Evolutionary conservation across 2,797 vertebrate genomes (phyloP).

Genomic region (Alcedo quadribrachys): DNA sequence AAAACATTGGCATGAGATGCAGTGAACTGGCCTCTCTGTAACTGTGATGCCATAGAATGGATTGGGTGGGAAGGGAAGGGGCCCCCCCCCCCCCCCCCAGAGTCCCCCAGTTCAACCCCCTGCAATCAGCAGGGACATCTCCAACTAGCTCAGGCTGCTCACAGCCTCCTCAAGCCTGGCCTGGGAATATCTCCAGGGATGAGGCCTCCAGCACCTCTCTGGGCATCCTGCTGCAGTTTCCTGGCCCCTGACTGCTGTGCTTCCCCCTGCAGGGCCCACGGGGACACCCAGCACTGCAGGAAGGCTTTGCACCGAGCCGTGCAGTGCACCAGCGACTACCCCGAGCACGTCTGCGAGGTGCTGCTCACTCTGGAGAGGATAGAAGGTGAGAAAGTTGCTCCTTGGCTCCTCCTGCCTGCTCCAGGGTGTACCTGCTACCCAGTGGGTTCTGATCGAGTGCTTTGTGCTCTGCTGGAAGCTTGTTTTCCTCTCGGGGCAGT

Average conservation of each 20-base stretch:
- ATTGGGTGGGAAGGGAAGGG: too few relatives aligned
- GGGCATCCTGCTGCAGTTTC: too few relatives aligned
- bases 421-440: accelerated
- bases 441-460: neutral
- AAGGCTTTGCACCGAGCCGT: constrained; percentile 95
- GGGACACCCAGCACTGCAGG: constrained; percentile 90
- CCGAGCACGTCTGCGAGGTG: constrained; percentile 96
- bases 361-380: constrained; percentile 93
- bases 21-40: too few relatives aligned
- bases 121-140: too few relatives aligned
- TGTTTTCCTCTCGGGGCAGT: neutral
- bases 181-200: too few relatives aligned
- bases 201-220: too few relatives aligned
- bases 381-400: constrained; percentile 80
- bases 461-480: neutral
- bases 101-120: too few relatives aligned
- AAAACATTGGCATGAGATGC: accelerated
- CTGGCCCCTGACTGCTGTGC: too few relatives aligned
- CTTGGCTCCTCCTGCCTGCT: accelerated
- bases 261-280: constrained; percentile 83
- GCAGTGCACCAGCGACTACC: constrained; percentile 96
- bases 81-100: too few relatives aligned
- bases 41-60: too few relatives aligned
- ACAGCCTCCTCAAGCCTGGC: too few relatives aligned
- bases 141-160: too few relatives aligned